Evolutionary conservation across 2,888 invertebrate species (phyloP).

Genomic region (Sarcophaga subvicina): DNA sequence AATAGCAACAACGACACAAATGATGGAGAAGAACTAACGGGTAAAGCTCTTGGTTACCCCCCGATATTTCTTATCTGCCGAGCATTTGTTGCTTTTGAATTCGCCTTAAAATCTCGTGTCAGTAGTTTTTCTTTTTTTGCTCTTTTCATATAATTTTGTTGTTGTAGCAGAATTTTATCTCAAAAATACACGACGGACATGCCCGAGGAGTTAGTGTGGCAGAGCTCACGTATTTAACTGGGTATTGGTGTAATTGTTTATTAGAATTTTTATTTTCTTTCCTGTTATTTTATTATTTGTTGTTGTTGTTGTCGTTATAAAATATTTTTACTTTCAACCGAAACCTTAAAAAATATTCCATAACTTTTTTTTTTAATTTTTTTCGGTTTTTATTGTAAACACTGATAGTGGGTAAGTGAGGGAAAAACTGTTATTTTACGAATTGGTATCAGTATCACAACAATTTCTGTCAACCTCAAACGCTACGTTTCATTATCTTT

Average conservation of each 20-base stretch:
- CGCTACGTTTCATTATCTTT: not conserved
- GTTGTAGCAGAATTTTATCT: conserved; percentile 24
- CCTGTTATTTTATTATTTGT: not conserved
- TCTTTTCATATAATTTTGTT: not conserved
- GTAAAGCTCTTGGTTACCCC: conserved; percentile 12
- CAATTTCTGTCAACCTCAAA: conserved; percentile 23
- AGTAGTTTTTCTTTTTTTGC: not conserved
- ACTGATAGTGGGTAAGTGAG: not conserved
- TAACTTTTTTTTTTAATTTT: not conserved
- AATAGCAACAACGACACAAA: not conserved
- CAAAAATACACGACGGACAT: not conserved
- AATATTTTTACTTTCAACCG: not conserved
- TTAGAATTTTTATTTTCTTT: no score
- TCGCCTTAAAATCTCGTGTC: conserved; percentile 37
- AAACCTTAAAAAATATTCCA: conserved; percentile 32
- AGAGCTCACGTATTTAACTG: not conserved
- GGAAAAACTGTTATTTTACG: not conserved
- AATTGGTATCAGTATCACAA: not conserved
- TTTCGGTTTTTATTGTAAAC: not conserved
- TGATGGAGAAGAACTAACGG: not conserved
- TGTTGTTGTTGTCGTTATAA: not conserved
- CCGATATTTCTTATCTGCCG: not conserved
- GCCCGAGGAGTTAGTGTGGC: not conserved
- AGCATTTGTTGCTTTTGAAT: conserved; percentile 19
- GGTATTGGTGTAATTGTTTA: not conserved